These are phyloP conservation scores for Dunckerocampus dactyliophorus DNA, from an alignment of 2,113 vertebrate species.

Conservation along the genomic window DNA sequence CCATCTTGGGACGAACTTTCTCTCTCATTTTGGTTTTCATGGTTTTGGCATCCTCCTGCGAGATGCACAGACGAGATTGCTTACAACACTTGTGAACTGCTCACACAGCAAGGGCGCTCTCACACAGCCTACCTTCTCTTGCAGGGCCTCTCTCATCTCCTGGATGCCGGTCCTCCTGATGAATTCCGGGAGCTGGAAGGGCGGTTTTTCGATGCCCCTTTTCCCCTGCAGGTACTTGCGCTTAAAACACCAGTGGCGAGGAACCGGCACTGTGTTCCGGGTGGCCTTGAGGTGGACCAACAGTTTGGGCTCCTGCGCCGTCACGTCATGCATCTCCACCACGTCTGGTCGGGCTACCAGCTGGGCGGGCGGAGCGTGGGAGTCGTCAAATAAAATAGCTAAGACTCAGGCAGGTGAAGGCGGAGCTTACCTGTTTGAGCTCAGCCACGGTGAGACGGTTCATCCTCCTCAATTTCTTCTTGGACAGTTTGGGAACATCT, in stretches of 20 bases:
- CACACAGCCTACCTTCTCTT: conserved; percentile 80
- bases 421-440: conserved; percentile 84
- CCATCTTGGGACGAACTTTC: conserved; percentile 93
- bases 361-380: conserved; percentile 45
- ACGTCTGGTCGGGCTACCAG: conserved; percentile 88
- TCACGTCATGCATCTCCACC: conserved; percentile 95
- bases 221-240: conserved; percentile 86
- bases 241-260: conserved; percentile 79
- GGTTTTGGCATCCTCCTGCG: conserved; percentile 90
- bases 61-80: neutral
- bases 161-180: conserved; percentile 91
- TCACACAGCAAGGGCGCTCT: neutral
- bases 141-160: conserved; percentile 93
- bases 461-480: conserved; percentile 94
- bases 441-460: conserved; percentile 92
- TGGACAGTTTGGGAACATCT: conserved; percentile 86
- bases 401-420: neutral
- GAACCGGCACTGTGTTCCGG: conserved; percentile 88
- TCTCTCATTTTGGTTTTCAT: conserved; percentile 98
- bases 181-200: conserved; percentile 90
- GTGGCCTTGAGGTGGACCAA: conserved; percentile 91
- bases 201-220: conserved; percentile 90
- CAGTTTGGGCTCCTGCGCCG: conserved; percentile 88
- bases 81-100: too few relatives aligned
- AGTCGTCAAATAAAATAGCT: neutral